Evolutionary conservation across 2,888 invertebrate species (phyloP).

Genomic region (Meiosimyza platycephala): DNA sequence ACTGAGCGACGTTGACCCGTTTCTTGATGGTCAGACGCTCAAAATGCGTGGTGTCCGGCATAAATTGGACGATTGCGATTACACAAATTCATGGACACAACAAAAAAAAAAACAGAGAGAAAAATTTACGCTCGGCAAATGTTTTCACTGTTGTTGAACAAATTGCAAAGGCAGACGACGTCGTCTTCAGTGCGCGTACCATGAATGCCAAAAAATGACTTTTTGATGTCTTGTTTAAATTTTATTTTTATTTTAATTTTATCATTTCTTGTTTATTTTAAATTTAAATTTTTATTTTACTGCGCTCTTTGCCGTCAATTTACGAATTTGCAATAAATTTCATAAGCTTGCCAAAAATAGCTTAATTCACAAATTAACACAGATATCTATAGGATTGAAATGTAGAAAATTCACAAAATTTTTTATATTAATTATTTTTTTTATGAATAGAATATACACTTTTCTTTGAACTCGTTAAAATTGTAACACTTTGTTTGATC

Average conservation of each 20-base stretch:
- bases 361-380: slow-evolving; percentile 20
- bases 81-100: slow-evolving; percentile 7
- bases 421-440: neutral
- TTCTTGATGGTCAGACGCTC: no score
- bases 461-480: neutral
- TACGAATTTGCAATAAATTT: neutral
- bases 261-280: neutral
- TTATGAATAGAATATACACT: neutral
- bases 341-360: slow-evolving; percentile 21
- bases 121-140: neutral
- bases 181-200: slow-evolving; percentile 8
- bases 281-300: neutral
- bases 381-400: neutral
- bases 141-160: slow-evolving; percentile 6
- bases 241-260: neutral
- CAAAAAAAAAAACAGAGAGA: neutral
- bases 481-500: slow-evolving; percentile 13
- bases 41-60: no score
- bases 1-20: no score
- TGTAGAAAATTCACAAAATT: neutral
- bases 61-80: no score
- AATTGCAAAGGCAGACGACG: neutral
- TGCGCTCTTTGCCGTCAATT: neutral
- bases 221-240: neutral
- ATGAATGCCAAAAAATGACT: slow-evolving; percentile 22